A percentile compares a stretch with the other conserved stretches of the same genome.
Evolutionary conservation across 2,797 vertebrate genomes (phyloP).

Genomic region (Cynopterus sphinx): DNA sequence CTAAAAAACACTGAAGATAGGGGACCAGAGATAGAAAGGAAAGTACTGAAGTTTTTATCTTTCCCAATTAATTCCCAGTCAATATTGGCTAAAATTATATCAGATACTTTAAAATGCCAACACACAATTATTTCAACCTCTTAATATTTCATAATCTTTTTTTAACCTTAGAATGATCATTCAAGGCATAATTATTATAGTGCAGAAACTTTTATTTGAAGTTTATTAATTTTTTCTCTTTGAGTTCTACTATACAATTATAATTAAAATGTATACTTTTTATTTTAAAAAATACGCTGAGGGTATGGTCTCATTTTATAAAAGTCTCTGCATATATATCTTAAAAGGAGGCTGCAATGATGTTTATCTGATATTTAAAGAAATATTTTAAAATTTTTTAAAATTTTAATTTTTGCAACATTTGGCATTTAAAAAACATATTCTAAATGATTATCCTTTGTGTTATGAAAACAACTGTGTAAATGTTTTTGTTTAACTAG

Average conservation of each 20-base stretch:
- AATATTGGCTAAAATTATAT: not conserved
- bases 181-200: not conserved
- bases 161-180: not conserved
- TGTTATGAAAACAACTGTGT: not conserved
- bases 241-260: not conserved
- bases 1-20: not conserved
- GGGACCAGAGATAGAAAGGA: not conserved
- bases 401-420: not conserved
- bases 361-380: not conserved
- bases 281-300: not conserved
- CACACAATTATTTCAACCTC: not conserved
- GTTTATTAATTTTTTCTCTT: not conserved
- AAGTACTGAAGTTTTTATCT: not conserved
- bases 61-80: not conserved
- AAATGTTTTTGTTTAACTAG: not conserved
- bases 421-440: not conserved
- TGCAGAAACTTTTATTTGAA: conserved; percentile 1
- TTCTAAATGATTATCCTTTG: not conserved
- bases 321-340: not conserved
- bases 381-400: not conserved
- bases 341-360: not conserved
- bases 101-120: not conserved
- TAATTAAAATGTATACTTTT: conserved; percentile 11
- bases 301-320: not conserved
- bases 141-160: not conserved